Evolutionary conservation across 1,140 invertebrate species (phyloP), one percentile per base, ranked within the genome.

Genomic region (Megathymus violae): DNA sequence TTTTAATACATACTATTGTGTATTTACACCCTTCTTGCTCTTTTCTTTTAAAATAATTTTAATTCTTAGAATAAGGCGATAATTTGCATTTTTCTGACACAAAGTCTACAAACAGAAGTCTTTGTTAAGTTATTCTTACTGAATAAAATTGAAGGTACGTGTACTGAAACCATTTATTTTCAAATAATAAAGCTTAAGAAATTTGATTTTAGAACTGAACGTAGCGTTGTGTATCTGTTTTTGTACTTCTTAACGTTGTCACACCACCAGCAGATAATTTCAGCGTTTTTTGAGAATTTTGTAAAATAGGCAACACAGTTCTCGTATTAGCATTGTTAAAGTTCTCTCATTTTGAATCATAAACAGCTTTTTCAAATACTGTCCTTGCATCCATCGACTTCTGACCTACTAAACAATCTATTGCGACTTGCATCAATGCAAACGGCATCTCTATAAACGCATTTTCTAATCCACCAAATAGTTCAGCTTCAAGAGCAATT

Each of bases 401-500:
- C 67, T 88, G 85, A 1, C 85, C 85, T 9, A 65, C 67, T 9
- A 78, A 74, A 51, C 82, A 85, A 17, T 81, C 82, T 61, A 85
- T 78, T 0, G 61, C 71, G 0, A 88, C 64, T 61, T 79, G 76
- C 14, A 76, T 74, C 10, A 88, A 50, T 0, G 75, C 75, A 17
- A 75, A 88, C 1, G 80, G 80, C 54, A 85, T 61, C 48, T 83
- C 48, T 4, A 88, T 13, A 58, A 76, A 85, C 0, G 81, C 84
- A 13, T 85, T 82, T 47, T 85, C 77, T 41, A 88, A 40, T 0
- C 77, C 80, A 9, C 80, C 82, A 0, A 88, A 62, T 9, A 85
- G 54, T 54, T 80, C 80, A 6, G 74, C 64, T 27, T 80, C 76
- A 4, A 87, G 41, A 16, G 71, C 74, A 1, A 70, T 43, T 0